Evolutionary conservation across 2,888 invertebrate species (phyloP).

Genomic region (Heteromyza rotundicornis): DNA sequence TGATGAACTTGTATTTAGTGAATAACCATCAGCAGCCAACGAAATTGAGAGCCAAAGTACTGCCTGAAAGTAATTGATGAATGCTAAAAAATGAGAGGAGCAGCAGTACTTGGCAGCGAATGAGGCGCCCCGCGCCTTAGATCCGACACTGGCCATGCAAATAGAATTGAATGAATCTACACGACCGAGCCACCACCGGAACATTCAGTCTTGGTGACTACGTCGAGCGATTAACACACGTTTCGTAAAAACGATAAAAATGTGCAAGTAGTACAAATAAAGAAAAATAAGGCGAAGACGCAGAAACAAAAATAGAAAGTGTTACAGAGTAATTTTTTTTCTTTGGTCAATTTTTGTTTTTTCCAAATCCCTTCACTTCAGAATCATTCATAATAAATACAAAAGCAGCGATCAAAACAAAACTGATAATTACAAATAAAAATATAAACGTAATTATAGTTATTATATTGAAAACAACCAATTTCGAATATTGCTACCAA

Average conservation of each 20-base stretch:
- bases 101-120: too few relatives aligned
- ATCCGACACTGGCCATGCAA: too few relatives aligned
- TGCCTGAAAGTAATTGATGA: too few relatives aligned
- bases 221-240: slow-evolving; percentile 57
- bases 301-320: slow-evolving; percentile 1
- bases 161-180: neutral
- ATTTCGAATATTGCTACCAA: slow-evolving; percentile 26
- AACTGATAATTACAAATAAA: neutral
- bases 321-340: too few relatives aligned
- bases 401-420: neutral
- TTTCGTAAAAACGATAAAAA: slow-evolving; percentile 23
- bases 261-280: slow-evolving; percentile 10
- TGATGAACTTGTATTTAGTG: too few relatives aligned
- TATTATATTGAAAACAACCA: slow-evolving; percentile 20
- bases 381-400: neutral
- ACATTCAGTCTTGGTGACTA: slow-evolving; percentile 57
- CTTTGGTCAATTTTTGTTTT: too few relatives aligned
- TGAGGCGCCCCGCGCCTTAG: too few relatives aligned
- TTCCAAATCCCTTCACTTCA: neutral
- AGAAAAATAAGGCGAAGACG: neutral
- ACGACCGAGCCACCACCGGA: neutral
- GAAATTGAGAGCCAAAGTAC: too few relatives aligned
- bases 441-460: slow-evolving; percentile 25
- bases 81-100: too few relatives aligned
- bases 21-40: too few relatives aligned